Base-by-base conservation (phyloP, 2,888 invertebrate species). In the Lymantria monacha region DNA sequence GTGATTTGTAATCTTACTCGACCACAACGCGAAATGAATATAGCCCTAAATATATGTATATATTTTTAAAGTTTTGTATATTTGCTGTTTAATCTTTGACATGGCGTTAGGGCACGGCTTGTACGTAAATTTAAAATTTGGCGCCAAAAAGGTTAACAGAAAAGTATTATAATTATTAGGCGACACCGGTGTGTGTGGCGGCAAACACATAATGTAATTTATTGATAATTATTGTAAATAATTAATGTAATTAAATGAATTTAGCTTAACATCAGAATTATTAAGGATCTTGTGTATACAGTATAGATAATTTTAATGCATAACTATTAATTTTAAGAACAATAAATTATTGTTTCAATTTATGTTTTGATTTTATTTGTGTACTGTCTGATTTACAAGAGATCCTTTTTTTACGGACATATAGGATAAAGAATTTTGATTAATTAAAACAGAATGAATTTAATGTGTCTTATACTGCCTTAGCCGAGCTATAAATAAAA, bases 301-400 rank as follows among this genome's bases (percentile, higher is more conserved):
- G 78, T 83, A 76, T 83, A 69, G 74, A 70, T 81, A 79, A 79
- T 79, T 80, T 80, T 81, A 83, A 81, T 62, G 80, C 79, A 75
- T 84, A 81, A 85, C 74, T 84, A 84, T 73, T 73, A 70, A 76
- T 64, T 76, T 59, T 83, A 86, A 85, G 81, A 85, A 85, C 85
- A 88, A 90, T 90, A 90, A 89, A 89, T 87, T 89, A 89, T 89
- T 89, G 87, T 89, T 89, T 87, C 80, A 76, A 87, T 78, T 84
- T 83, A 72, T 48, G 15, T 42, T 15, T 41, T 52, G 66, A 70
- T 74, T 70, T 69, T 31, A 44, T 68, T 66, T 46, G n/a, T 1
- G 30, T 22, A 22, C 5, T 5, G 5, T 5, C 22, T 22, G n/a
- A n/a, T n/a, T 22, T 22, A 22, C 5, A 22, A 22, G 22, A 22